These are phyloP conservation scores for Psittacula derbiana DNA, from an alignment of 2,797 vertebrate genomes.

Conservation along the genomic window DNA sequence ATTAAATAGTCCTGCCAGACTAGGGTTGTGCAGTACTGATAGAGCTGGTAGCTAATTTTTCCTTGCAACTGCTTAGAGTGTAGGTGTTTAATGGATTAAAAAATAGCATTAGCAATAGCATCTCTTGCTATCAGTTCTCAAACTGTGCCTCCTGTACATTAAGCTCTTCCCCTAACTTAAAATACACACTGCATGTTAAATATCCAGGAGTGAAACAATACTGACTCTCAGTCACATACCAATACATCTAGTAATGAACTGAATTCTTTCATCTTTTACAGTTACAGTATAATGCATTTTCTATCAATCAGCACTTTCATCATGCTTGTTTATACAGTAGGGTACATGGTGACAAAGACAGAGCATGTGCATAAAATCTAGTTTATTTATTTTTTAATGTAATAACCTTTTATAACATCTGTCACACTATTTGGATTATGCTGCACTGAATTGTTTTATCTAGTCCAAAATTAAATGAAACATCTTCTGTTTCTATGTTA, in stretches of 20 bases:
- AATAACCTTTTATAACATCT: conserved; percentile 66
- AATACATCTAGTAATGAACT: conserved; percentile 44
- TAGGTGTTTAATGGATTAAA: conserved; percentile 62
- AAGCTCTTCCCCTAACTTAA: conserved; percentile 51
- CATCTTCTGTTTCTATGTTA: conserved; percentile 49
- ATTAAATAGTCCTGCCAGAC: conserved; percentile 65
- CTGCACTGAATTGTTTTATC: conserved; percentile 45
- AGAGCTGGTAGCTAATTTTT: conserved; percentile 62
- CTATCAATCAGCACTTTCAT: conserved; percentile 58
- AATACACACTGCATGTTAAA: conserved; percentile 61
- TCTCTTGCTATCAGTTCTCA: background rate
- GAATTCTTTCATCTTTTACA: conserved; percentile 47
- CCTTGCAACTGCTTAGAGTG: conserved; percentile 18
- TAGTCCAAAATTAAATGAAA: conserved; percentile 64
- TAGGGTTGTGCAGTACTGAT: conserved; percentile 53
- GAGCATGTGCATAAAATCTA: background rate
- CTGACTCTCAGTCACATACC: conserved; percentile 29
- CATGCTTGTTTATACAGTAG: conserved; percentile 53
- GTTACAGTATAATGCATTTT: conserved; percentile 49
- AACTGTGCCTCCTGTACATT: conserved; percentile 23
- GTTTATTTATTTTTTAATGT: conserved; percentile 60
- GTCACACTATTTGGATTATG: conserved; percentile 15
- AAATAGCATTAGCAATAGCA: conserved; percentile 4
- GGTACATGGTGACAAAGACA: conserved; percentile 24
- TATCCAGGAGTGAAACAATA: conserved; percentile 28